Evolutionary conservation across 2,888 invertebrate species (phyloP).

Genomic region (Anodontia alba): DNA sequence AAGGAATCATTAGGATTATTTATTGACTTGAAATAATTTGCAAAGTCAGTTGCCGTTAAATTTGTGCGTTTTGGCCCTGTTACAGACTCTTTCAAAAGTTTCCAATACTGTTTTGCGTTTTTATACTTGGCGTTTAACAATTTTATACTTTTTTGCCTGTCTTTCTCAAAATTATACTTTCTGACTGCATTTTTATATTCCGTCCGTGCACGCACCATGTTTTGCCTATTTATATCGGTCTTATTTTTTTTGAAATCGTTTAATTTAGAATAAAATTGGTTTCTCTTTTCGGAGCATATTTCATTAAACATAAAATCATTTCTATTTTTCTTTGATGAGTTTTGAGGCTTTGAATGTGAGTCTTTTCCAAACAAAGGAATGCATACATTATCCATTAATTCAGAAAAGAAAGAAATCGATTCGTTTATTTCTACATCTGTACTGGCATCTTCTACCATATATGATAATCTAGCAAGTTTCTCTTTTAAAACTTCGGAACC

Average conservation of each 20-base stretch:
- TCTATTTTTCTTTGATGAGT: neutral
- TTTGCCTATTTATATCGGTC: neutral
- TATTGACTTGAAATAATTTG: neutral
- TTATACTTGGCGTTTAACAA: neutral
- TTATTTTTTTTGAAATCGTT: neutral
- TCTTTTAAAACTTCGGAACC: neutral
- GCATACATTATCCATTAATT: neutral
- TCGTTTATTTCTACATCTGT: neutral
- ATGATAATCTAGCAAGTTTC: neutral
- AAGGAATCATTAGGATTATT: conserved; percentile 13
- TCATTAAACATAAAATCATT: neutral
- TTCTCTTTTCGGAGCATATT: neutral
- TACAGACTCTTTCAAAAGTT: neutral
- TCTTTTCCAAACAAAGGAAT: neutral
- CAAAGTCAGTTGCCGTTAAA: neutral
- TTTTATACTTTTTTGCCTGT: neutral
- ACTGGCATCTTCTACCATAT: neutral
- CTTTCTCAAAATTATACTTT: neutral
- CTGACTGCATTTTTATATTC: conserved; percentile 4
- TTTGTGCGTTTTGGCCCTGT: neutral
- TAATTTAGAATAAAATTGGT: neutral
- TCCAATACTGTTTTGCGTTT: too few species aligned
- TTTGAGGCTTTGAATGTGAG: neutral
- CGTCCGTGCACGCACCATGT: neutral
- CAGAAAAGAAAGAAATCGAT: neutral